Conservation (phyloP, 2,888 invertebrate species). For the Drosophila borealis region DNA sequence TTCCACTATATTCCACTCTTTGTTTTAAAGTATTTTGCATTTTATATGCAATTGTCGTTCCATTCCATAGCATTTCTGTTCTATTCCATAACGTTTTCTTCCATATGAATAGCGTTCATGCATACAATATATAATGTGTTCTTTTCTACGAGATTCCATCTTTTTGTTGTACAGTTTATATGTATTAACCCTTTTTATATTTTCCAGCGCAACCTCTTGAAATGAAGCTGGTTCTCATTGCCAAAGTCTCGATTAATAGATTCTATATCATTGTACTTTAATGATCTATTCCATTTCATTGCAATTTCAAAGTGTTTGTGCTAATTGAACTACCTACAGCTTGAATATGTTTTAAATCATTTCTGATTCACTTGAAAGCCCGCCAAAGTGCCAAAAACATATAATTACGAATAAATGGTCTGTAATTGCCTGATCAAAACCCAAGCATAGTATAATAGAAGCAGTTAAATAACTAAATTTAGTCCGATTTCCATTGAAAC, state of each 20-base stretch:
- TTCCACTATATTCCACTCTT: background rate
- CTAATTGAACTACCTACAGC: background rate
- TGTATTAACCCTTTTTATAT: background rate
- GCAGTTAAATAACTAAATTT: conserved; percentile 3
- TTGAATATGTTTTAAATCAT: background rate
- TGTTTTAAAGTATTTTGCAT: no score
- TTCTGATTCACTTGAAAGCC: background rate
- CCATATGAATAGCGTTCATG: no score
- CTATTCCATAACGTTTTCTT: background rate
- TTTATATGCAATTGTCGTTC: no score
- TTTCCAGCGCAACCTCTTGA: background rate
- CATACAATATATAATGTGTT: background rate
- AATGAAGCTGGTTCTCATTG: background rate
- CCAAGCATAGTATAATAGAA: conserved; percentile 7
- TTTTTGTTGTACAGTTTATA: background rate
- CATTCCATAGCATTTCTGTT: background rate
- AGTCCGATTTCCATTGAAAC: background rate
- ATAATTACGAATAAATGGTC: conserved; percentile 13
- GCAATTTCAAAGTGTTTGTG: background rate
- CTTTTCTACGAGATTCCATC: background rate
- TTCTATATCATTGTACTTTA: background rate
- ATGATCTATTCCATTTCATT: background rate
- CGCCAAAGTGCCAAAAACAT: conserved; percentile 1
- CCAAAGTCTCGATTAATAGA: no score
- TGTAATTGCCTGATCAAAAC: conserved; percentile 24